Percentiles rank a stretch among this genome's conserved stretches.
phyloP scores from a whole-genome alignment of 1,140 invertebrate genomes.

The Agrilus planipennis region DNA sequence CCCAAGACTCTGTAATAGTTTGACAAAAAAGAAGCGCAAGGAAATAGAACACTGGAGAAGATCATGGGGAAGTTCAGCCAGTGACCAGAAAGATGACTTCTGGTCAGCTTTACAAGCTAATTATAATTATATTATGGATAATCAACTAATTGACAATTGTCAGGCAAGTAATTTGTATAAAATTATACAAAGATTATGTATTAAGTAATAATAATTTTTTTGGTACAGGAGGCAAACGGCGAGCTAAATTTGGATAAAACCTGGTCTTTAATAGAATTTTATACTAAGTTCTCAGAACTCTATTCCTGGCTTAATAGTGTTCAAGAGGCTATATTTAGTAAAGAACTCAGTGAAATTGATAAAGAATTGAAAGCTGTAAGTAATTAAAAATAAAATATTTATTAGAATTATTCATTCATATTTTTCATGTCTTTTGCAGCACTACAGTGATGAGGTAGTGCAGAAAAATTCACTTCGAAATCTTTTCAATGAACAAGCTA shows the following conservation, averaged over 20 bases:
- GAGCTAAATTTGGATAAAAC: conserved; percentile 56
- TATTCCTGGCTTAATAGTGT: conserved; percentile 69
- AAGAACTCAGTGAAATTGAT: conserved; percentile 56
- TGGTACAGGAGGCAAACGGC: conserved; percentile 61
- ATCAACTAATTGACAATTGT: conserved; percentile 80
- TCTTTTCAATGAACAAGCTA: conserved; percentile 69
- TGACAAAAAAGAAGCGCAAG: conserved; percentile 47
- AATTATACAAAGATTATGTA: too few species aligned
- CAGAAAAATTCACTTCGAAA: conserved; percentile 46
- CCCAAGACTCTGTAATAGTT: conserved; percentile 52
- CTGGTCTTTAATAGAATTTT: conserved; percentile 66
- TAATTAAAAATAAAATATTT: conserved; percentile 7
- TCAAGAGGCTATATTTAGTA: conserved; percentile 61
- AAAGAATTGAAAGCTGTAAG: conserved; percentile 54
- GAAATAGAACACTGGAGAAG: conserved; percentile 39
- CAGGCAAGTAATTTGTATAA: conserved; percentile 48
- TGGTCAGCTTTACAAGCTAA: conserved; percentile 79
- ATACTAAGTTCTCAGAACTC: conserved; percentile 66
- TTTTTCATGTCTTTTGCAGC: conserved; percentile 37
- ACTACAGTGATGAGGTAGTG: conserved; percentile 36
- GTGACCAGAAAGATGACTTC: conserved; percentile 66
- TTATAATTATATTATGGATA: conserved; percentile 91
- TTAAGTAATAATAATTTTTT: background rate
- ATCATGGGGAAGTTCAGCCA: conserved; percentile 54
- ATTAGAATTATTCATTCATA: background rate